Percentiles rank a stretch among this genome's conserved stretches.
phyloP scores from a whole-genome alignment of 2,797 vertebrate genomes.

The Chanos chanos region DNA sequence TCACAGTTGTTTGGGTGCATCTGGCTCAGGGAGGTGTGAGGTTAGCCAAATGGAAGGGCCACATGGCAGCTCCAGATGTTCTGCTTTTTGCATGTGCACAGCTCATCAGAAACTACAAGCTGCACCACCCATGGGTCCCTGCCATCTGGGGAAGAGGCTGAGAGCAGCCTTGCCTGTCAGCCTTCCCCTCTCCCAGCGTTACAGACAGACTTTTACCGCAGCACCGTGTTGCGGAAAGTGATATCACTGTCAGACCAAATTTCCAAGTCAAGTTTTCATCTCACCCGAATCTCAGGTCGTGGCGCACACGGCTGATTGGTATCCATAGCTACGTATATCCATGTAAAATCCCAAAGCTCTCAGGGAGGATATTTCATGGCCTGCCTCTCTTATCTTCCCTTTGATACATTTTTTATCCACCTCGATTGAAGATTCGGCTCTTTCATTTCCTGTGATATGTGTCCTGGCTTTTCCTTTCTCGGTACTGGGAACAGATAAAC shows the following conservation, averaged over 20 bases:
- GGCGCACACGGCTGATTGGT: conserved; percentile 45
- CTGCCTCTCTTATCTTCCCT: conserved; percentile 53
- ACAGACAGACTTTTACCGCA: conserved; percentile 37
- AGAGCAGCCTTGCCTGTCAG: conserved; percentile 73
- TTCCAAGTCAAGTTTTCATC: conserved; percentile 46
- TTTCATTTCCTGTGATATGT: conserved; percentile 56
- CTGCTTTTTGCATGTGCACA: conserved; percentile 74
- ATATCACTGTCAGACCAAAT: conserved; percentile 32
- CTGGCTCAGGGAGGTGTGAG: conserved; percentile 65
- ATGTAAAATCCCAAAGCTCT: conserved; percentile 52
- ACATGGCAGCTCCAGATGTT: conserved; percentile 86
- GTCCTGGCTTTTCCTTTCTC: conserved; percentile 44
- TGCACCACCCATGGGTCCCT: conserved; percentile 67
- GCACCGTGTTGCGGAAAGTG: conserved; percentile 28
- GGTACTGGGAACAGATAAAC: conserved; percentile 43
- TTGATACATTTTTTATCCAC: conserved; percentile 57
- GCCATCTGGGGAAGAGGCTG: conserved; percentile 66
- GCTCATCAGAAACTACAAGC: conserved; percentile 78
- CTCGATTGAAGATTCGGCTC: conserved; percentile 54
- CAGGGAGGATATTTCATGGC: conserved; percentile 54
- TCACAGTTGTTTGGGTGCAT: conserved; percentile 79
- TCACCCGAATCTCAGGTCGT: conserved; percentile 44
- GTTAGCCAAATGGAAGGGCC: conserved; percentile 78
- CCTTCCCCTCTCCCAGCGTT: conserved; percentile 56
- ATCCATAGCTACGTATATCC: conserved; percentile 55